Percentiles rank a stretch among this genome's conserved stretches.
Evolutionary conservation across 2,113 vertebrate genomes (phyloP).

Genomic region (Pelobates fuscus): DNA sequence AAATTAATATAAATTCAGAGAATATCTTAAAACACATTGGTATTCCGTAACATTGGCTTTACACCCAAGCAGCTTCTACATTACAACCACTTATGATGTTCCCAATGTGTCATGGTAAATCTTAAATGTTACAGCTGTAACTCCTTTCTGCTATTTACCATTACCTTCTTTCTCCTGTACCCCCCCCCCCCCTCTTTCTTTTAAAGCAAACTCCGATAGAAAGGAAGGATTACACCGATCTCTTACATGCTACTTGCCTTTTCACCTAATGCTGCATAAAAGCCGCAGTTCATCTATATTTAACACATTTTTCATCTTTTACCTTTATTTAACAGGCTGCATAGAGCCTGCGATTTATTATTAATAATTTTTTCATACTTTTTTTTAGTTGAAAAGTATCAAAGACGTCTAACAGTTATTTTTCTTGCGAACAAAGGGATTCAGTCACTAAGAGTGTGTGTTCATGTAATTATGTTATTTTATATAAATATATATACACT

Average conservation of each 20-base stretch:
- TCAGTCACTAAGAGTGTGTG: background rate
- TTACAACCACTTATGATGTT: too few relatives aligned
- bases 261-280: constrained; percentile 36
- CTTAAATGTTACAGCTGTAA: too few relatives aligned
- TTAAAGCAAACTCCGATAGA: background rate
- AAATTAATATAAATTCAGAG: too few relatives aligned
- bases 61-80: too few relatives aligned
- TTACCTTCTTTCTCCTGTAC: too few relatives aligned
- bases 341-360: constrained; percentile 33
- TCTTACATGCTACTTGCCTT: constrained; percentile 1
- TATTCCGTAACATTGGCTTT: too few relatives aligned
- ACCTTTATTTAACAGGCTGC: constrained; percentile 36
- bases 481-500: constrained; percentile 1
- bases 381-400: constrained; percentile 17
- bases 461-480: too few relatives aligned
- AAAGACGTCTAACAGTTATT: background rate
- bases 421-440: constrained; percentile 18
- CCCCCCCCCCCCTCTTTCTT: constrained; percentile 2
- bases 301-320: constrained; percentile 45
- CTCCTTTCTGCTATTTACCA: too few relatives aligned
- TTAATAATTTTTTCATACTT: constrained; percentile 26
- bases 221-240: constrained; percentile 16
- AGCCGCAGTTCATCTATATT: constrained; percentile 47
- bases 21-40: too few relatives aligned
- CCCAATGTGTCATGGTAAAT: too few relatives aligned